Percentiles rank a stretch among this genome's conserved stretches.
These are phyloP conservation scores for Buceros bicornis DNA, from an alignment of 2,797 vertebrate species.

Conservation along the genomic window DNA sequence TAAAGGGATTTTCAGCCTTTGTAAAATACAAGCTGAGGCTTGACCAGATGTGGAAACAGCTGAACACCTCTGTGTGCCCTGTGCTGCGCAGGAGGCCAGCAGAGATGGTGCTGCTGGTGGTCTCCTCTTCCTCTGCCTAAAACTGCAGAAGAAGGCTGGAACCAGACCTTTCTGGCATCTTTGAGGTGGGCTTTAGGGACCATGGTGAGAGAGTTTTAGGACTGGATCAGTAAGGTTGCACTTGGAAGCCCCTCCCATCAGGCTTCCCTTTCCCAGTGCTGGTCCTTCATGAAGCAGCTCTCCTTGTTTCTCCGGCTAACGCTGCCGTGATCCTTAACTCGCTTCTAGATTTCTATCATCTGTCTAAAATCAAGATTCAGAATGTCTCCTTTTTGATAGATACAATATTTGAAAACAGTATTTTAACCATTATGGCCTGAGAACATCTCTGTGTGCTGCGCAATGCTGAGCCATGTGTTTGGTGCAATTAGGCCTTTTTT, in stretches of 20 bases:
- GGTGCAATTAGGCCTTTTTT: neutral
- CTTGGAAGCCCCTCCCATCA: neutral
- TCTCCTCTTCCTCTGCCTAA: neutral
- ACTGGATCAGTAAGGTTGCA: neutral
- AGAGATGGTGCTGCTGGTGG: neutral
- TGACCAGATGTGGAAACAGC: neutral
- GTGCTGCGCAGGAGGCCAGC: neutral
- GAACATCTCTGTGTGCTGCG: accelerated
- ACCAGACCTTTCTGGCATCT: neutral
- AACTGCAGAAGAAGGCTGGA: neutral
- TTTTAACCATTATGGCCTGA: neutral
- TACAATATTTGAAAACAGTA: neutral
- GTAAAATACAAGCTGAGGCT: neutral
- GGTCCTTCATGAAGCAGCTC: neutral
- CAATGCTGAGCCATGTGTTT: neutral
- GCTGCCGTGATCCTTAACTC: neutral
- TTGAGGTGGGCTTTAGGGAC: neutral
- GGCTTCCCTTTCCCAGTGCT: neutral
- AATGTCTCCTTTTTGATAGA: neutral
- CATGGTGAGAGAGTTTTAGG: neutral
- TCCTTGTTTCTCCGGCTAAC: neutral
- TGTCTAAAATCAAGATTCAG: neutral
- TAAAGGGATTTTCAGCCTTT: neutral
- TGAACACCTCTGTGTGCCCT: accelerated
- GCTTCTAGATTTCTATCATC: neutral